phyloP scores from a whole-genome alignment of 2,113 vertebrate genomes.

The Syngnathus typhle region DNA sequence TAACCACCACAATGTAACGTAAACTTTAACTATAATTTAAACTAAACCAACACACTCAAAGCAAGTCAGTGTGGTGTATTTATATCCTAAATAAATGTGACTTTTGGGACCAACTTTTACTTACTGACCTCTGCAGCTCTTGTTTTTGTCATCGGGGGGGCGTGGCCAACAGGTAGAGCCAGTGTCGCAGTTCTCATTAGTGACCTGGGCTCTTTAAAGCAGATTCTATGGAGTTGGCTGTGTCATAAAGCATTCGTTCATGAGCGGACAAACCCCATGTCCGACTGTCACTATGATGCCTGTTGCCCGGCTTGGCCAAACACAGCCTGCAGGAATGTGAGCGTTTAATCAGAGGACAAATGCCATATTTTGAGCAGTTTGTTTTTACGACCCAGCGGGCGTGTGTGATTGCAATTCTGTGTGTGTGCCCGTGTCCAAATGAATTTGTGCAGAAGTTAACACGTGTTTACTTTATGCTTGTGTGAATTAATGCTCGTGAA shows the following conservation, averaged over 20 bases:
- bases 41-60: too few species aligned
- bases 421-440: slow-evolving; percentile 13
- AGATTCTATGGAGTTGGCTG: slow-evolving; percentile 60
- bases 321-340: slow-evolving; percentile 56
- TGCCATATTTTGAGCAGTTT: slow-evolving; percentile 66
- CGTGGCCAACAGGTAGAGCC: slow-evolving; percentile 26
- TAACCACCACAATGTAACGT: too few species aligned
- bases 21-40: too few species aligned
- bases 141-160: slow-evolving; percentile 43
- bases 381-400: slow-evolving; percentile 58
- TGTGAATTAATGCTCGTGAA: slow-evolving; percentile 6
- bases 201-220: slow-evolving; percentile 49
- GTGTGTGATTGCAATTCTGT: slow-evolving; percentile 25
- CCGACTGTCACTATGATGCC: slow-evolving; percentile 61
- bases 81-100: not conserved
- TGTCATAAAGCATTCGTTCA: slow-evolving; percentile 64
- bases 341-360: slow-evolving; percentile 67
- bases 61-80: too few species aligned
- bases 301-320: slow-evolving; percentile 59
- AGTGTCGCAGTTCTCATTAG: slow-evolving; percentile 45
- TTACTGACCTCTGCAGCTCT: slow-evolving; percentile 24
- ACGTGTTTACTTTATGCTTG: slow-evolving; percentile 13
- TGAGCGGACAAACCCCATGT: slow-evolving; percentile 53
- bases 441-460: slow-evolving; percentile 22
- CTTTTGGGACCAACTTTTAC: slow-evolving; percentile 16